These are phyloP conservation scores for Melanerpes aurifrons DNA, from an alignment of 2,113 vertebrate species.

Conservation along the genomic window DNA sequence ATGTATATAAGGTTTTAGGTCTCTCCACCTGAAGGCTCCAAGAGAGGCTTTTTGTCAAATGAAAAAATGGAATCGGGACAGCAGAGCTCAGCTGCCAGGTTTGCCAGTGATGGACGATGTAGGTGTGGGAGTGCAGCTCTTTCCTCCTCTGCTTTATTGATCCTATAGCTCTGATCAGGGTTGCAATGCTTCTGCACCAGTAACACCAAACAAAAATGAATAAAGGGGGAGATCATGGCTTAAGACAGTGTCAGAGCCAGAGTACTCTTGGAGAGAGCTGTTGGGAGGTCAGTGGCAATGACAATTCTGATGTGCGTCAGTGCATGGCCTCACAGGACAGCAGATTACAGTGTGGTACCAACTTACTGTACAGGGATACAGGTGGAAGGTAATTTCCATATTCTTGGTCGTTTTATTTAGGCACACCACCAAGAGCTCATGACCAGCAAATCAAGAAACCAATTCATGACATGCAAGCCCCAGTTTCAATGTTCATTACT, in stretches of 20 bases:
- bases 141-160: conserved; percentile 39
- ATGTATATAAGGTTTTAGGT: conserved; percentile 42
- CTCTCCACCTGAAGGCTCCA: neutral
- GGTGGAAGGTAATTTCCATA: neutral
- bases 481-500: fast-evolving
- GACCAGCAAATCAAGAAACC: neutral
- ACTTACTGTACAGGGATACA: too few species aligned
- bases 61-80: conserved; percentile 33
- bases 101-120: conserved; percentile 53
- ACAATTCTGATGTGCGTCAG: neutral
- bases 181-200: neutral
- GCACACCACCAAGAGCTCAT: neutral
- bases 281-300: neutral
- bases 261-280: neutral
- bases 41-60: conserved; percentile 55
- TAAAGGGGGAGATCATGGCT: neutral
- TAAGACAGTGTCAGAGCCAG: neutral
- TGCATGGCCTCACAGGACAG: neutral
- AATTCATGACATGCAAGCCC: fast-evolving
- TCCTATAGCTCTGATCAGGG: neutral
- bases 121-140: neutral
- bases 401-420: neutral
- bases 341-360: neutral
- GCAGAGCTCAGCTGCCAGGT: conserved; percentile 30
- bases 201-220: neutral